phyloP scores from a whole-genome alignment of 1,140 invertebrate species.

The Musca vetustissima region DNA sequence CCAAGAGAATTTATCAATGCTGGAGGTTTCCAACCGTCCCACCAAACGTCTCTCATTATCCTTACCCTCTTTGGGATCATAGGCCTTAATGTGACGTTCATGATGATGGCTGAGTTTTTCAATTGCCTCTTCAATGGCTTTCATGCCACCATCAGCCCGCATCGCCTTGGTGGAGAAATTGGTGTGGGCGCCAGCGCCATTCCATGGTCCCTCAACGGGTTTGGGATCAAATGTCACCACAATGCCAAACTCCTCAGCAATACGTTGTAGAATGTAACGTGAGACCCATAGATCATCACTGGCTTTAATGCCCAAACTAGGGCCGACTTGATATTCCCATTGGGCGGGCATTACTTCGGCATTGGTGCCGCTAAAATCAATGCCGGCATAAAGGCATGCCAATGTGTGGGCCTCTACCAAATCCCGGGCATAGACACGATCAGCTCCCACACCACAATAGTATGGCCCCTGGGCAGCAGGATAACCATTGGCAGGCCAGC shows the following conservation, averaged over 20 bases:
- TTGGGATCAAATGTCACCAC: constrained; percentile 86
- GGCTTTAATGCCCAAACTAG: constrained; percentile 76
- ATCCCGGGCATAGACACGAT: constrained; percentile 91
- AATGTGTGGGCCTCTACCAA: constrained; percentile 85
- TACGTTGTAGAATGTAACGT: constrained; percentile 70
- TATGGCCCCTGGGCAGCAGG: constrained; percentile 90
- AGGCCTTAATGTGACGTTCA: constrained; percentile 82
- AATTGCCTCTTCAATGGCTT: constrained; percentile 73
- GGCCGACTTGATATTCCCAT: constrained; percentile 65
- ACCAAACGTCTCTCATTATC: constrained; percentile 82
- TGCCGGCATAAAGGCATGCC: constrained; percentile 84
- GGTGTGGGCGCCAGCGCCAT: constrained; percentile 80
- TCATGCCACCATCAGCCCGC: constrained; percentile 75
- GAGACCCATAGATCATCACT: constrained; percentile 90
- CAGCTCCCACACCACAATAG: constrained; percentile 91
- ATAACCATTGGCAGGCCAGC: constrained; percentile 92
- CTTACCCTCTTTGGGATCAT: constrained; percentile 83
- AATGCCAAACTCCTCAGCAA: constrained; percentile 91
- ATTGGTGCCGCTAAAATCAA: constrained; percentile 86
- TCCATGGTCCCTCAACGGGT: constrained; percentile 84
- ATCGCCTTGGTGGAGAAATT: constrained; percentile 85
- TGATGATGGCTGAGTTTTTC: constrained; percentile 81
- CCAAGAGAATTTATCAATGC: constrained; percentile 78
- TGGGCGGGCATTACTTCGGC: constrained; percentile 94
- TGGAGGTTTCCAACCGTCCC: constrained; percentile 78